These are phyloP conservation scores for Psittacula echo DNA, from an alignment of 2,797 vertebrate species.

Conservation along the genomic window DNA sequence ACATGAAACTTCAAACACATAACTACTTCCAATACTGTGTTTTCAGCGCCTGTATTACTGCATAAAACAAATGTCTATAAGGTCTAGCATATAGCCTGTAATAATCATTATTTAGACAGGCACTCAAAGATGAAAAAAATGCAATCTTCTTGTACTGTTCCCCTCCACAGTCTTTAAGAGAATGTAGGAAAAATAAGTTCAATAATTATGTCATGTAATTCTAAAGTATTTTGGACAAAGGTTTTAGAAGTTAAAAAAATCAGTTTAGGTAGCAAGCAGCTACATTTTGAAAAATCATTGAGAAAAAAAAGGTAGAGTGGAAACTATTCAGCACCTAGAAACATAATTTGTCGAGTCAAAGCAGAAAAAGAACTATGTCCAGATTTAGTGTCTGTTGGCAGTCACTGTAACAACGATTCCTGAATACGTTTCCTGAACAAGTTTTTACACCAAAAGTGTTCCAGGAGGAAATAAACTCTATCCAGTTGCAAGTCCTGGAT, in stretches of 20 bases:
- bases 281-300: not conserved
- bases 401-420: not conserved
- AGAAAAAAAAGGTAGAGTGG: fast-evolving
- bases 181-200: not conserved
- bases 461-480: not conserved
- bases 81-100: not conserved
- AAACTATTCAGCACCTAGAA: not conserved
- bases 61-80: not conserved
- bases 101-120: not conserved
- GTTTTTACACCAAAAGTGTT: not conserved
- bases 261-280: not conserved
- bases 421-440: not conserved
- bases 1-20: not conserved
- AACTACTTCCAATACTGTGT: not conserved
- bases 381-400: not conserved
- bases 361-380: not conserved
- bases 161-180: not conserved
- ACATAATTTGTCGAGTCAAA: not conserved
- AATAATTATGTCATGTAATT: not conserved
- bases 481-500: not conserved
- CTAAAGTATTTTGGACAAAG: not conserved
- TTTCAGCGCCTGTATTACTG: not conserved
- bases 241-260: not conserved
- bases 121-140: not conserved
- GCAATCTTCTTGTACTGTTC: not conserved